phyloP scores from a whole-genome alignment of 2,797 vertebrate species.

The Macropodus opercularis region DNA sequence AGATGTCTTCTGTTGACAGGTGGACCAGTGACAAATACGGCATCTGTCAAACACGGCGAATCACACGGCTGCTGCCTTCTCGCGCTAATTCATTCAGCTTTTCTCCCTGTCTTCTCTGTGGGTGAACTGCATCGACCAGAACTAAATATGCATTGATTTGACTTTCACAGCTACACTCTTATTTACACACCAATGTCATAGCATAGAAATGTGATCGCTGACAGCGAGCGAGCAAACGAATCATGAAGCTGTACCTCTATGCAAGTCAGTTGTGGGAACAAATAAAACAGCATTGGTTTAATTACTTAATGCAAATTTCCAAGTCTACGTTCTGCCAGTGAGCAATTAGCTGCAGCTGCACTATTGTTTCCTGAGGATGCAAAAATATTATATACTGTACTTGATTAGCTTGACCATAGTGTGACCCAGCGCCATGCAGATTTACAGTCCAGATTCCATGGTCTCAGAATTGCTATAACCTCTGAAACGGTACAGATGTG shows the following conservation, averaged over 20 bases:
- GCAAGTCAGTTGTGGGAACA: too few relatives aligned
- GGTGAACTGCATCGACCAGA: background rate
- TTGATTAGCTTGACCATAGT: too few relatives aligned
- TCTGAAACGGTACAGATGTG: background rate
- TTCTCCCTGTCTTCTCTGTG: background rate
- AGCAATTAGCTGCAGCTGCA: slow-evolving; percentile 1
- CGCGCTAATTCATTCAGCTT: slow-evolving; percentile 9
- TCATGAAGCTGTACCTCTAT: too few relatives aligned
- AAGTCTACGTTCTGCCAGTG: background rate
- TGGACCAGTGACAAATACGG: slow-evolving; percentile 44
- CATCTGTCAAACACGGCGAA: slow-evolving; percentile 43
- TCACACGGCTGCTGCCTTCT: slow-evolving; percentile 17
- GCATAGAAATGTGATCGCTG: too few relatives aligned
- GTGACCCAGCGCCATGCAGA: background rate
- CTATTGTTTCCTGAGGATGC: background rate
- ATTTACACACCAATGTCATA: background rate
- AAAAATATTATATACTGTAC: background rate
- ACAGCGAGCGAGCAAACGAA: too few relatives aligned
- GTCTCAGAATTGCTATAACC: background rate
- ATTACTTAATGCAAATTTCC: slow-evolving; percentile 2
- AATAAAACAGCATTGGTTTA: too few relatives aligned
- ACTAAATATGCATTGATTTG: background rate
- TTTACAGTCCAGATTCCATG: background rate
- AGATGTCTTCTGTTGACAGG: slow-evolving; percentile 39
- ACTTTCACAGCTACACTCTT: background rate